Base-by-base conservation (phyloP, 2,888 invertebrate genomes). In the Drosophila algonquin region DNA sequence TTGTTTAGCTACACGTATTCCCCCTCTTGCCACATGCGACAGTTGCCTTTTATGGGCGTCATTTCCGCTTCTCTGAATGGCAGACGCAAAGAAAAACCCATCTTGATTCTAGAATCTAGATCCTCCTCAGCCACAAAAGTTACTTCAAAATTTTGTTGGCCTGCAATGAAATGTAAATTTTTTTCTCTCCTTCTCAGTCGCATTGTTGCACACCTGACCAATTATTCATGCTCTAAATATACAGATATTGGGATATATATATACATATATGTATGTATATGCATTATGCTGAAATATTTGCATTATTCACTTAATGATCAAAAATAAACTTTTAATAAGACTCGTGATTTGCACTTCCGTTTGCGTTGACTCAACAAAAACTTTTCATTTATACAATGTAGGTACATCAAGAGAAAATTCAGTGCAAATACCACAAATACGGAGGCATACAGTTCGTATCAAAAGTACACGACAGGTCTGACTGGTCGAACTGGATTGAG, bases 1-100 rank as follows among this genome's bases (percentile, higher is more conserved):
- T 80, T 87, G 85, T 85, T 87, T 83, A 81, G 87, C 87, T 53
- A 70, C 82, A 79, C 35, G 35, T 35, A 35, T n/a, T 5, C 40
- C 7, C 14, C 40, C 40, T 40, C 40, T n/a, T 68, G 44, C 68
- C 57, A 50, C 67, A 77, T 79, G 76, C 74, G 68, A 74, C 82
- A 87, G 85, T 87, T 87, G 82, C 73, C 76, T 73, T 84, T 87
- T 85, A 82, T 79, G 61, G 73, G 62, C 75, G 67, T 73, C 64
- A 61, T 74, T 74, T 67, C 68, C 73, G 70, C 53, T 35, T 35
- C 69, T 75, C 75, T 69, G 52, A 77, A 79, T 54, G 75, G 58
- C 79, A 57, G 52, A 60, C 44, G 73, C 60, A 50, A 59, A 50
- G 14, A 21, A 32, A 35, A 46, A 40, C 32, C 63, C 59, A 72